These are phyloP conservation scores for Phrynocephalus guinanensis DNA, from an alignment of 2,797 vertebrate genomes.

Conservation along the genomic window DNA sequence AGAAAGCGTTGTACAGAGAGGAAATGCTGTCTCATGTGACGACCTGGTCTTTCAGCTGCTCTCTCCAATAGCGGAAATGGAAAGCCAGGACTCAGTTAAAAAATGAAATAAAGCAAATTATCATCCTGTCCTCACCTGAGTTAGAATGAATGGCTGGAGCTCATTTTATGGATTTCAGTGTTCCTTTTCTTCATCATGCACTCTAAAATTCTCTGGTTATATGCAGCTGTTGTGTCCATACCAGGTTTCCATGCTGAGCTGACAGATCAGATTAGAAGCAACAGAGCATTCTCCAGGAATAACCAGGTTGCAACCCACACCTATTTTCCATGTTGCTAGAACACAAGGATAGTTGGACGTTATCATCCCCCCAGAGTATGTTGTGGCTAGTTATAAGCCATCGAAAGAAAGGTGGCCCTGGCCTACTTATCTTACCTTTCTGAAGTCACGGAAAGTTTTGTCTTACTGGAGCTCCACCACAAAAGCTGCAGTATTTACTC, in stretches of 20 bases:
- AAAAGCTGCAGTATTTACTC: background rate
- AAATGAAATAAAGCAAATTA: constrained; percentile 42
- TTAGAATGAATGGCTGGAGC: constrained; percentile 20
- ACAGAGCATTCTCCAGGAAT: background rate
- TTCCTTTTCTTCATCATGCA: background rate
- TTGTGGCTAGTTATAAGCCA: background rate
- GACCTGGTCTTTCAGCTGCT: constrained; percentile 68
- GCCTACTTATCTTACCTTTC: background rate
- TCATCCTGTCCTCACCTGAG: constrained; percentile 60
- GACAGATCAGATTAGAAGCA: background rate
- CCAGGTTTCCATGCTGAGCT: background rate
- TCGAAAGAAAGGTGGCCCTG: background rate
- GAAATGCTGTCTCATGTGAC: constrained; percentile 47
- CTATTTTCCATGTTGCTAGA: constrained; percentile 14
- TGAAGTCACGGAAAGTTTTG: background rate
- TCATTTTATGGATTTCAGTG: rapidly evolving
- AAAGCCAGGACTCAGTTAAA: constrained; percentile 67
- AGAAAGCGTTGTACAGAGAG: constrained; percentile 64
- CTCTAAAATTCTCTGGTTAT: background rate
- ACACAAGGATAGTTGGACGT: background rate
- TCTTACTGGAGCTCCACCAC: background rate
- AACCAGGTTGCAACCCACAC: background rate
- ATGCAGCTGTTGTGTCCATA: background rate
- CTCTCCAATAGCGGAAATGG: constrained; percentile 68
- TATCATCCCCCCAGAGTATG: background rate